Conservation (phyloP, 2,888 invertebrate species). For the Sinohyriopsis cumingii region DNA sequence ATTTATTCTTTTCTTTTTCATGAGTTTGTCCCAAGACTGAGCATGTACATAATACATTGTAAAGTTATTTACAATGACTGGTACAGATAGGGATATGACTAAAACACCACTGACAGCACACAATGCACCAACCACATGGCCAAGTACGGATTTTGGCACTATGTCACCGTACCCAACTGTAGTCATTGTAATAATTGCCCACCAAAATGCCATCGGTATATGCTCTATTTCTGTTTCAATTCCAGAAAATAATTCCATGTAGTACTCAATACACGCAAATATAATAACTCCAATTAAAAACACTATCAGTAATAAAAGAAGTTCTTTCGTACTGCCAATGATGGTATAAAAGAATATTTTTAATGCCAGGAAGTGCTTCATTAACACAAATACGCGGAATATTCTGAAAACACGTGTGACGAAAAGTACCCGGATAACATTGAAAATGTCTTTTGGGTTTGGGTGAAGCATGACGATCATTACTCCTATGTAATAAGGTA, state of each 20-base stretch:
- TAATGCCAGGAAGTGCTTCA: slow-evolving; percentile 36
- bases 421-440: slow-evolving; percentile 25
- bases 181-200: slow-evolving; percentile 90
- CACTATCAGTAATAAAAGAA: slow-evolving; percentile 32
- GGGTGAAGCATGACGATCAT: slow-evolving; percentile 25
- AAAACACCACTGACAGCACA: slow-evolving; percentile 40
- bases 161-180: slow-evolving; percentile 79
- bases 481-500: slow-evolving; percentile 36
- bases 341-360: slow-evolving; percentile 40
- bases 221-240: slow-evolving; percentile 25
- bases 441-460: slow-evolving; percentile 23
- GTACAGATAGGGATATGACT: slow-evolving; percentile 40
- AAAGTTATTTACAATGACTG: slow-evolving; percentile 42
- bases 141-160: slow-evolving; percentile 26
- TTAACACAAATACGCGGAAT: slow-evolving; percentile 31
- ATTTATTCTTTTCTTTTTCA: slow-evolving; percentile 22
- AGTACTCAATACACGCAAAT: slow-evolving; percentile 38
- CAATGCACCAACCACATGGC: slow-evolving; percentile 30
- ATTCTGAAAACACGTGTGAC: slow-evolving; percentile 29
- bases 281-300: slow-evolving; percentile 35
- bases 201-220: slow-evolving; percentile 89
- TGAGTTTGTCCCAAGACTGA: slow-evolving; percentile 29
- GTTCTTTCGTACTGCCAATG: slow-evolving; percentile 32
- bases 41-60: slow-evolving; percentile 39
- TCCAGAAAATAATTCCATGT: slow-evolving; percentile 32